Percentiles rank a stretch among this genome's conserved stretches.
These are phyloP conservation scores for Daphoenositta chrysoptera DNA, from an alignment of 2,113 vertebrate species.

Conservation along the genomic window DNA sequence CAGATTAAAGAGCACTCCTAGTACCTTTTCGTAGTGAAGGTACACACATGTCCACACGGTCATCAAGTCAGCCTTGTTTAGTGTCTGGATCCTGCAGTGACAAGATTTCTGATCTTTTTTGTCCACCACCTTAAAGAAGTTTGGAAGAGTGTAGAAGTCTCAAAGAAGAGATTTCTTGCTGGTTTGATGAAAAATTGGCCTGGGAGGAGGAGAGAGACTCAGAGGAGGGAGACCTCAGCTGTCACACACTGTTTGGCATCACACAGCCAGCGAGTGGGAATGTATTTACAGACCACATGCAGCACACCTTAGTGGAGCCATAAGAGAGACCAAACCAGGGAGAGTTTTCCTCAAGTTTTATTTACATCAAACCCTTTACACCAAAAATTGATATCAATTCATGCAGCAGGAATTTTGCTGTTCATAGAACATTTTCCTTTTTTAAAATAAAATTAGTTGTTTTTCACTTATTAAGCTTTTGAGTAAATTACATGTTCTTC, in stretches of 20 bases:
- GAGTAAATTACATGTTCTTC: not conserved
- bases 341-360: not conserved
- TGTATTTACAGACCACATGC: not conserved
- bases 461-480: not conserved
- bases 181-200: not conserved
- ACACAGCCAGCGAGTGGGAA: not conserved
- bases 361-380: not conserved
- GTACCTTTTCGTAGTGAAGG: not conserved
- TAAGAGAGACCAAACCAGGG: not conserved
- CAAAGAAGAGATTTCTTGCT: not conserved
- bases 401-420: not conserved
- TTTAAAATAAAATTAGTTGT: accelerated
- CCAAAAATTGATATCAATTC: not conserved
- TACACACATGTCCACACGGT: no score
- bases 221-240: not conserved
- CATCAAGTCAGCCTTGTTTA: not conserved
- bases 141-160: not conserved
- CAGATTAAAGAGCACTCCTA: not conserved
- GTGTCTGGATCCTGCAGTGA: not conserved
- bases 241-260: not conserved
- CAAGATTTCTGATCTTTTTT: not conserved
- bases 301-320: accelerated
- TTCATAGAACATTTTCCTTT: not conserved
- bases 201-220: not conserved
- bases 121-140: not conserved